Base-by-base conservation (phyloP, 37 sponge, comb jelly and placozoan genomes). In the Sycon ciliatum region DNA sequence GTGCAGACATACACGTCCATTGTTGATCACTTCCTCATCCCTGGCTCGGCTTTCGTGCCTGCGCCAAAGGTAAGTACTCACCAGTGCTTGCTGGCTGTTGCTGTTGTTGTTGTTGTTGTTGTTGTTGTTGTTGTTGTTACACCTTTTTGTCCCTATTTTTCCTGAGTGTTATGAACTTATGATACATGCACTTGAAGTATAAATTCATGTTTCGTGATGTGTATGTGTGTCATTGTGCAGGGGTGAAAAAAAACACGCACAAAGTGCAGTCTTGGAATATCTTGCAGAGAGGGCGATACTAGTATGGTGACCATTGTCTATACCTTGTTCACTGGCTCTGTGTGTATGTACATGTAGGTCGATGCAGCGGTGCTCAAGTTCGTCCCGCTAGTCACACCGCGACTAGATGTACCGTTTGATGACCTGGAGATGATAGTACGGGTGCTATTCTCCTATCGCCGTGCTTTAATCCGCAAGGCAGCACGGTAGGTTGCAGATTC, bases 321-420 rank as follows among this genome's bases (percentile, higher is more conserved):
- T n/a, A n/a, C n/a, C n/a, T n/a, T n/a, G n/a, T n/a, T n/a, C n/a
- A n/a, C n/a, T n/a, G n/a, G n/a, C n/a, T n/a, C n/a, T 28, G 9
- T 6, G 6, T 72, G 34, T 11, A 3, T 52, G 3, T 1, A 37
- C 30, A 33, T 69, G 13, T 63, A 89, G 90, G 90, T 89, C 22
- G 77, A 87, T 66, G 87, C 83, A 16, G 80, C 67, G 5, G 87
- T 86, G 30, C 39, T 92, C 63, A 81, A 78, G 39, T 53, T 92
- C 38, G 80, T 76, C 13, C 93, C 93, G 7, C 53, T 73, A 31
- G 72, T 84, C 6, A 29, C 26, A 1, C 88, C 93, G 52, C 22
- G 2, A 3, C 76, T 92, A 4, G 38, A 78, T 33, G 83, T 79
- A 4, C 68, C 77, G 38, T 87, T 60, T 36, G 42, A 39, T 3